phyloP scores from a whole-genome alignment of 2,888 invertebrate species.

The Azorinus chamasolen region DNA sequence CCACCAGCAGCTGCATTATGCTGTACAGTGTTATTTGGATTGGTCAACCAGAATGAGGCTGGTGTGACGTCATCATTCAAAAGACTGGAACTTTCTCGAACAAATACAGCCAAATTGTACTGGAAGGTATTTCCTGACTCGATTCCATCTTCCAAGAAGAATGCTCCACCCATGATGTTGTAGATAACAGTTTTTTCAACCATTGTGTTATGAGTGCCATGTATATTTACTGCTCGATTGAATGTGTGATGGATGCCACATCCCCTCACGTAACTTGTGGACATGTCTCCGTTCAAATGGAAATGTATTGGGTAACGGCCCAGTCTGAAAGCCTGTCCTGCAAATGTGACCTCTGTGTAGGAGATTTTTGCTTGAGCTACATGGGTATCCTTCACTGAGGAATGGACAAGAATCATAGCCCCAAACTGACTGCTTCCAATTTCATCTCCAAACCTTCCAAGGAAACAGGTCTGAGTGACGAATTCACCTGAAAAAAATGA shows the following conservation, averaged over 20 bases:
- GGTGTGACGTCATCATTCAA: constrained; percentile 85
- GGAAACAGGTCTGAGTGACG: constrained; percentile 84
- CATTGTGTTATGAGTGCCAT: constrained; percentile 79
- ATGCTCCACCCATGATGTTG: constrained; percentile 84
- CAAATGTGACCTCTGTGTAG: constrained; percentile 78
- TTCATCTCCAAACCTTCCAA: constrained; percentile 84
- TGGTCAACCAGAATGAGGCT: constrained; percentile 83
- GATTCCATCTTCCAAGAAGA: constrained; percentile 85
- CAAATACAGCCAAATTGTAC: constrained; percentile 83
- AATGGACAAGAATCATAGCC: constrained; percentile 80
- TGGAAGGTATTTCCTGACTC: constrained; percentile 81
- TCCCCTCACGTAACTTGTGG: constrained; percentile 78
- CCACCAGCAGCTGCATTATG: constrained; percentile 84
- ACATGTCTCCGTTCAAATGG: constrained; percentile 83
- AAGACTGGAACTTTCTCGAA: constrained; percentile 79
- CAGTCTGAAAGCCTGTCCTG: constrained; percentile 83
- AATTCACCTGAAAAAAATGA: constrained; percentile 82
- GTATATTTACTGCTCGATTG: constrained; percentile 85
- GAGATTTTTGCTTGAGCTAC: constrained; percentile 68
- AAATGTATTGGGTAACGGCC: constrained; percentile 85
- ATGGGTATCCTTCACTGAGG: constrained; percentile 62
- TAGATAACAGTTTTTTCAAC: constrained; percentile 80
- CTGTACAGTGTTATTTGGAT: constrained; percentile 82
- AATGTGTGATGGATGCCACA: constrained; percentile 80
- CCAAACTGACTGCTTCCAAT: constrained; percentile 84